Base-by-base conservation (phyloP, 1,140 invertebrate genomes). In the Sycophaga agraensis region DNA sequence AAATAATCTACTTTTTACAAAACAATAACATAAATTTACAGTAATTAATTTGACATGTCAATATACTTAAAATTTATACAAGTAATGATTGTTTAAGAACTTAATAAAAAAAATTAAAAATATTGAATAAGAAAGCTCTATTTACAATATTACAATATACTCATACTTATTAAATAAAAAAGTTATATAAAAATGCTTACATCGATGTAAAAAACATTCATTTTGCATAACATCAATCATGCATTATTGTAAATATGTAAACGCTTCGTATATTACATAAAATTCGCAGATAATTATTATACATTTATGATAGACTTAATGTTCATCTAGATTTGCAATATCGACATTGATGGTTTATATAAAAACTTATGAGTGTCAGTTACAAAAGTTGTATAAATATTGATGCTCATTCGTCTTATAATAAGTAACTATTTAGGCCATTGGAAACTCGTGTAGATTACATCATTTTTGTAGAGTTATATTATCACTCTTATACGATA, bases 361-460 rank as follows among this genome's bases (percentile, higher is more conserved):
- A 56, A 62, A 62, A 62, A 62, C 22, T 48, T 62, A 42, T 26
- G 37, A 56, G 39, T 42, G 56, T 50, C 22, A 42, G 14, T 56
- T 56, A 42, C 42, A 62, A 56, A 56, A 62, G 35, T 34, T 62
- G 34, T 46, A 62, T 42, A 56, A 62, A 61, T 61, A 55, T 49
- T 39, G 11, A 55, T 40, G 17, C 34, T 55, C 50, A 50, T 60
- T 60, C 24, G 14, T 62, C 51, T 56, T 50, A 63, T 45, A 40
- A 59, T 64, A 59, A 59, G 49, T 59, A 64, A 64, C 35, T 64
- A 53, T 59, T 64, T 64, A 64, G 62, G 62, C 62, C 62, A 48
- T 64, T 64, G 14, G 62, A 64, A 64, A 64, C 55, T 58, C 42
- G 40, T 54, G 42, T 61, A 54, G 12, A 31, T 54, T 61, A 53